phyloP scores from a whole-genome alignment of 2,113 vertebrate species.

The Clupea harengus region DNA sequence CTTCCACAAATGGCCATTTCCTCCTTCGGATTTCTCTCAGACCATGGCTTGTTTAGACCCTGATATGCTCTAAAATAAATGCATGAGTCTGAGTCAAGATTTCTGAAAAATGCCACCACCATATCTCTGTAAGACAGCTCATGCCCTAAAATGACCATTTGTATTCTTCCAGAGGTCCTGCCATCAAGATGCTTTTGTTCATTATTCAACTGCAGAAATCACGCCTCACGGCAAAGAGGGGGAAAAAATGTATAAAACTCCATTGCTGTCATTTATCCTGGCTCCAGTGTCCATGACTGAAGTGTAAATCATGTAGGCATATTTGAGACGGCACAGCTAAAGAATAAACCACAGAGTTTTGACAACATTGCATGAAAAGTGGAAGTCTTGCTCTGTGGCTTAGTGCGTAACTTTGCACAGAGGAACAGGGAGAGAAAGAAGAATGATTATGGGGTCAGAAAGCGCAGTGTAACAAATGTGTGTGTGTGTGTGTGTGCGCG shows the following conservation, averaged over 20 bases:
- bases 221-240: not conserved
- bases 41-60: not conserved
- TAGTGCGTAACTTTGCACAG: not conserved
- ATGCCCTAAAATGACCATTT: not conserved
- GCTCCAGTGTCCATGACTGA: not conserved
- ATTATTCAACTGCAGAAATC: not conserved
- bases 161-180: not conserved
- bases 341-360: not conserved
- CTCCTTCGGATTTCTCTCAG: not conserved
- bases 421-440: not conserved
- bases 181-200: not conserved
- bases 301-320: not conserved
- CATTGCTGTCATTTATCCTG: not conserved
- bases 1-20: not conserved
- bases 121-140: not conserved
- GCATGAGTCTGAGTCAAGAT: not conserved
- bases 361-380: no score
- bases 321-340: not conserved
- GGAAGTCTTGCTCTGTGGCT: no score
- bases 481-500: not conserved
- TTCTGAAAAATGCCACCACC: not conserved
- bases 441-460: not conserved
- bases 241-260: not conserved
- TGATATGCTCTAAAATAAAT: not conserved
- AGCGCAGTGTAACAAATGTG: not conserved